Conservation (phyloP, 2,888 invertebrate genomes). For the Quadroppia sp. region DNA sequence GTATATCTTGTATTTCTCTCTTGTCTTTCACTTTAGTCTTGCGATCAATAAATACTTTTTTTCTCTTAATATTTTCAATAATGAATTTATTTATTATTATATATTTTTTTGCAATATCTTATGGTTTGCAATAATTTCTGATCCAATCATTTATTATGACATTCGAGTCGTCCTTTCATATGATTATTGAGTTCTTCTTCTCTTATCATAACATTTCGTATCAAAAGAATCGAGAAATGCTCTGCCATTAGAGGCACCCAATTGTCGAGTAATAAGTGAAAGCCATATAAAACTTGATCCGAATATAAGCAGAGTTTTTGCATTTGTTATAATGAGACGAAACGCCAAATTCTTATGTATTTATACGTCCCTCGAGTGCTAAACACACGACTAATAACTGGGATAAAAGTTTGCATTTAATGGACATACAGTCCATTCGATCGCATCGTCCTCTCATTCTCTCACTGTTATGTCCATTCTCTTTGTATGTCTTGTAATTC, state of each 20-base stretch:
- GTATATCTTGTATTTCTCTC: not conserved
- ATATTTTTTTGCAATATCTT: not conserved
- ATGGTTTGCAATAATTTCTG: not conserved
- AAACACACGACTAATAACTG: not conserved
- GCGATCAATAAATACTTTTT: slow-evolving; percentile 3
- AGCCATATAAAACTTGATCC: not conserved
- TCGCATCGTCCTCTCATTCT: not conserved
- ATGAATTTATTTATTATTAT: not conserved
- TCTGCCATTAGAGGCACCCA: not conserved
- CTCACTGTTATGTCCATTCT: too few relatives aligned
- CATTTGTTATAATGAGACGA: slow-evolving; percentile 18
- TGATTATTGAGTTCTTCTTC: not conserved
- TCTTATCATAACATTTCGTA: not conserved
- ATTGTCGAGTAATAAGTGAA: not conserved
- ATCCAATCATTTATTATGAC: slow-evolving; percentile 1
- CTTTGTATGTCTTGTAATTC: not conserved
- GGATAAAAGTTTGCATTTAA: not conserved
- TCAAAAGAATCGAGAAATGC: not conserved
- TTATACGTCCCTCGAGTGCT: slow-evolving; percentile 32
- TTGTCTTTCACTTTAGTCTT: not conserved
- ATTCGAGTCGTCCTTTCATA: not conserved
- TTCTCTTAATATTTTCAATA: not conserved
- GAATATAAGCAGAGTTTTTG: slow-evolving; percentile 9
- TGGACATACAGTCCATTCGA: not conserved
- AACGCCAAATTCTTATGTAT: slow-evolving; percentile 11